A percentile compares a stretch with the other conserved stretches of the same genome.
Evolutionary conservation across 1,140 invertebrate species (phyloP).

Genomic region (Bombus haemorrhoidalis): DNA sequence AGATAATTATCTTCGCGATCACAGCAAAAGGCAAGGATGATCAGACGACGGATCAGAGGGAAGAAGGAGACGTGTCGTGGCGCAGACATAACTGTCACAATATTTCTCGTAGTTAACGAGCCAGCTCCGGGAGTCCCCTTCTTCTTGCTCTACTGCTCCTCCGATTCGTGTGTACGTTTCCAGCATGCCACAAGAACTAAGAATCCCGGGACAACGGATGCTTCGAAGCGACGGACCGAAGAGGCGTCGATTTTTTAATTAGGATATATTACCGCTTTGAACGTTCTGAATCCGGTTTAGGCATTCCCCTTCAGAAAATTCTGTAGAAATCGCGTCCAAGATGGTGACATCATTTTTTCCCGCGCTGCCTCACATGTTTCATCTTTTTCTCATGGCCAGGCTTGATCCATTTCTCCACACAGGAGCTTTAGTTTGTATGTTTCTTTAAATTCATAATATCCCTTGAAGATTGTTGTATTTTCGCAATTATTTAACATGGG

Average conservation of each 20-base stretch:
- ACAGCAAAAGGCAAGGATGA: slow-evolving; percentile 58
- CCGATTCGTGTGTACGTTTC: slow-evolving; percentile 55
- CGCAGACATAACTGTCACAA: slow-evolving; percentile 78
- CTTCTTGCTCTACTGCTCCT: slow-evolving; percentile 42
- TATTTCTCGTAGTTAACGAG: slow-evolving; percentile 80
- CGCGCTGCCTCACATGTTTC: not conserved
- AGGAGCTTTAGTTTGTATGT: not conserved
- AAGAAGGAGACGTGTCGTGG: slow-evolving; percentile 70
- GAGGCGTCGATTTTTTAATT: slow-evolving; percentile 80
- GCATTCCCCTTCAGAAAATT: slow-evolving; percentile 33
- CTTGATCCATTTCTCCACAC: not conserved
- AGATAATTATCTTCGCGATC: slow-evolving; percentile 72
- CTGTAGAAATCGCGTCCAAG: not conserved
- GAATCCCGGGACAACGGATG: slow-evolving; percentile 60
- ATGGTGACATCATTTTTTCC: slow-evolving; percentile 27
- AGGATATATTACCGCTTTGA: slow-evolving; percentile 69
- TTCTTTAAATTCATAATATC: not conserved
- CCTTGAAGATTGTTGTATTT: not conserved
- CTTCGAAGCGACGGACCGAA: slow-evolving; percentile 72
- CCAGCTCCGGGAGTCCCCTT: slow-evolving; percentile 60
- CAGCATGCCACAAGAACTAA: slow-evolving; percentile 47
- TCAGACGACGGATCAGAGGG: slow-evolving; percentile 76
- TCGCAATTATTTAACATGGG: too few species aligned
- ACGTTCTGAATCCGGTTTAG: slow-evolving; percentile 36
- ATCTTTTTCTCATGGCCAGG: not conserved